A percentile compares a stretch with the other conserved stretches of the same genome.
Evolutionary conservation across 1,140 invertebrate genomes (phyloP).

Genomic region (Drosophila athabasca): DNA sequence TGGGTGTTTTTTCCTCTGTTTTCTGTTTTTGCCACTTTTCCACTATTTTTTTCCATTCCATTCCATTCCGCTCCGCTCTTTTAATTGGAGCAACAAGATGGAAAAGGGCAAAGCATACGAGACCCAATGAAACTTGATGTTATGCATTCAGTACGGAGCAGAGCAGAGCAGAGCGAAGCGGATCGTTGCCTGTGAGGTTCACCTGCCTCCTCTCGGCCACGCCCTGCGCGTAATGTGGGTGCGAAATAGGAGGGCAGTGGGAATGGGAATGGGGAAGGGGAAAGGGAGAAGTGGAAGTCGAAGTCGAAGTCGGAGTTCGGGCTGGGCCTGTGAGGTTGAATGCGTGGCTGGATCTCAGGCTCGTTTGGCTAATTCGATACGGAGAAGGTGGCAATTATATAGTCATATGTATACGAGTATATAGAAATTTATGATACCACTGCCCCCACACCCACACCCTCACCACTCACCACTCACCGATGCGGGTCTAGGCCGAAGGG

Average conservation of each 20-base stretch:
- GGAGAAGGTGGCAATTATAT: conserved; percentile 27
- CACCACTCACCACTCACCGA: not conserved
- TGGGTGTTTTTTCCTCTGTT: conserved; percentile 1
- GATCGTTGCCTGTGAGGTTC: not conserved
- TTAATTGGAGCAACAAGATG: conserved; percentile 48
- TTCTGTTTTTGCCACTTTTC: conserved; percentile 45
- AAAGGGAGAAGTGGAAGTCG: conserved; percentile 5
- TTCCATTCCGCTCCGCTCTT: conserved; percentile 4
- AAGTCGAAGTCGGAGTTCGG: too few species aligned
- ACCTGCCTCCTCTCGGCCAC: conserved; percentile 36
- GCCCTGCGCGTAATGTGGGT: conserved; percentile 48
- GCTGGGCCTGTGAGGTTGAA: conserved; percentile 12
- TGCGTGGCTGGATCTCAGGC: conserved; percentile 27
- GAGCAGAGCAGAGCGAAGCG: too few species aligned
- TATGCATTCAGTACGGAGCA: not conserved
- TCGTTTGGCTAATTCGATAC: conserved; percentile 35
- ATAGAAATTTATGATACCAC: conserved; percentile 24
- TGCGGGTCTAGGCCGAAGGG: conserved; percentile 5
- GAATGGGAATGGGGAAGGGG: too few species aligned
- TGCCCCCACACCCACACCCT: not conserved
- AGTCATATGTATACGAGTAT: conserved; percentile 30
- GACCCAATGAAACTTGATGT: conserved; percentile 3
- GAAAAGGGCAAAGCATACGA: conserved; percentile 1
- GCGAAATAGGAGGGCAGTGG: conserved; percentile 16
- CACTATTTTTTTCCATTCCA: conserved; percentile 19